Evolutionary conservation across 2,113 vertebrate species (phyloP), one percentile per base, ranked within the genome.

Genomic region (Myxocyprinus asiaticus): DNA sequence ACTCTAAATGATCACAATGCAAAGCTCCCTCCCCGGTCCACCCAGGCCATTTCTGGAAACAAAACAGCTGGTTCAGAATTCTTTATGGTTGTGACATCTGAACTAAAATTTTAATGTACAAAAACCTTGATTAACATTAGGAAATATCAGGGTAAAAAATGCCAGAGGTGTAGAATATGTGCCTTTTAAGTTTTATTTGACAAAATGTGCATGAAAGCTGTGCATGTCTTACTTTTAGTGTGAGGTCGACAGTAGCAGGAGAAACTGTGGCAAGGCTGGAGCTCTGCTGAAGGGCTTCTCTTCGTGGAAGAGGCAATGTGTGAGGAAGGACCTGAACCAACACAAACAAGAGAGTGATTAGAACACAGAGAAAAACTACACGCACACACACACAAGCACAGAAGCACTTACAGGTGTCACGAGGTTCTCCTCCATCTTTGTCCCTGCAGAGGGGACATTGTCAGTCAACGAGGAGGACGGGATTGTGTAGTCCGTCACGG

Each of bases 181-280:
- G 22, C 22, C 22, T 3, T 33, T 33, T 33, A 33, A 33, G 22
- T 33, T 33, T 3, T 5, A 53, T 7, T 22, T 33, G 8, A 4
- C 8, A 7, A 6, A 15, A 55, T 22, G 4, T 12, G n/a, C 9
- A 47, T 43, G 3, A 12, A 5, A 59, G 12, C 22, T 33, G 22
- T 33, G 22, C 22, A 9, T 22, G 2, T 6, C 10, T 65, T 91
- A 99, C 97, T 95, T 99, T 99, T 81, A 98, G 94, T 87, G 97
- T 99, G 87, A 99, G 92, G 92, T 98, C 97, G 81, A 98, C 96
- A 81, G 97, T 98, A 81, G 96, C 96, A 85, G 97, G 97, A 88
- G 98, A 98, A 85, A 96, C 97, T 56, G 96, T 95, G 88, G 94
- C 96, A 84, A 99, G 95, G 91, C 95, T 94, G 91, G 96, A 94